phyloP scores from a whole-genome alignment of 2,113 vertebrate genomes.

The Chaetorhynchus papuensis region DNA sequence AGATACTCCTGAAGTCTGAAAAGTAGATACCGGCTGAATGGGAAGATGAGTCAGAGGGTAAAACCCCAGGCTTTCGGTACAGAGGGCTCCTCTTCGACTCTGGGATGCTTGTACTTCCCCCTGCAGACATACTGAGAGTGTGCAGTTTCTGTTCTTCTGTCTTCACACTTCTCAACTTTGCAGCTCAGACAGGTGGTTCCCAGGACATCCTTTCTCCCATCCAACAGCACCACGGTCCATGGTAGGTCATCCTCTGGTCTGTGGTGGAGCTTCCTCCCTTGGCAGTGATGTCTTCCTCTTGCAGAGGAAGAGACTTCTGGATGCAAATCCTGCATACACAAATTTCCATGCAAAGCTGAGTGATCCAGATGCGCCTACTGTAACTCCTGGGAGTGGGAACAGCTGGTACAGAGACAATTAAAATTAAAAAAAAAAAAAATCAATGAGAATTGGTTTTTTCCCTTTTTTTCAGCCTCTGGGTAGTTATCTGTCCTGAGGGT shows the following conservation, averaged over 20 bases:
- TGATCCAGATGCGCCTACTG: rapidly evolving
- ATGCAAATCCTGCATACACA: neutral
- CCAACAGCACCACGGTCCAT: neutral
- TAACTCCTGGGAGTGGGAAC: neutral
- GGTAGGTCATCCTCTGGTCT: rapidly evolving
- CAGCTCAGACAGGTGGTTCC: neutral
- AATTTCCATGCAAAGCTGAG: neutral
- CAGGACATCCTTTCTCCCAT: neutral
- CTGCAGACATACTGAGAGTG: neutral
- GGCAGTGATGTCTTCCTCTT: neutral
- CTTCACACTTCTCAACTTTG: neutral
- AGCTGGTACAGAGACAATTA: neutral
- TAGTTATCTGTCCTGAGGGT: neutral
- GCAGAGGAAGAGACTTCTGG: neutral
- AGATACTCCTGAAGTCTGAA: neutral
- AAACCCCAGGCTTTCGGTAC: neutral
- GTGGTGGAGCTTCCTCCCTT: neutral
- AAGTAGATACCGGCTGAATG: neutral
- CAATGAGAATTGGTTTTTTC: neutral
- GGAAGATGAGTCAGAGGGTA: conserved; percentile 46
- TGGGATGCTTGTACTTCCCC: neutral
- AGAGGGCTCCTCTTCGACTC: neutral
- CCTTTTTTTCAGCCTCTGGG: neutral
- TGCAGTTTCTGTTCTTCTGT: neutral
- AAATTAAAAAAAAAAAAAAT: neutral